These are phyloP conservation scores for Tachina fera DNA, from an alignment of 2,888 invertebrate genomes.

Conservation along the genomic window DNA sequence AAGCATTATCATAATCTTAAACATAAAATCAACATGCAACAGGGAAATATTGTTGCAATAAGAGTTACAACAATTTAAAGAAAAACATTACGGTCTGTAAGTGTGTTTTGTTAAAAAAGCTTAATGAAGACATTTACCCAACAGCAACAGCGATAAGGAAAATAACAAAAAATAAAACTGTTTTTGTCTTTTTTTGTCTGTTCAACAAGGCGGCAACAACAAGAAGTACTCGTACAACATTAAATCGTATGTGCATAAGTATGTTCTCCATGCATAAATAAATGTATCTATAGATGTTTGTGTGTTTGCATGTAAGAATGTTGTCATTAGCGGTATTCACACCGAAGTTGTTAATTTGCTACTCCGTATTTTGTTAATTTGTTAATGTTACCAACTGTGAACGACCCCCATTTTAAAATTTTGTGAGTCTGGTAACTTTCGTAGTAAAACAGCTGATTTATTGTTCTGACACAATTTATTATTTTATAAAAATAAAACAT, in stretches of 20 bases:
- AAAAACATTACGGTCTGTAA: conserved; percentile 19
- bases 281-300: not conserved
- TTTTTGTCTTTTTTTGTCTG: conserved; percentile 18
- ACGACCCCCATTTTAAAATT: too few relatives aligned
- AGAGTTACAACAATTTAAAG: not conserved
- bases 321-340: not conserved
- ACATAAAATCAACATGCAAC: conserved; percentile 67
- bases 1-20: conserved; percentile 55
- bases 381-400: too few relatives aligned
- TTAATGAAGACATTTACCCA: conserved; percentile 60
- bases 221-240: conserved; percentile 5
- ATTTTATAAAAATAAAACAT: too few relatives aligned
- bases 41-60: conserved; percentile 51
- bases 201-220: conserved; percentile 45
- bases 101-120: conserved; percentile 44
- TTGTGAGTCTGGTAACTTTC: too few relatives aligned
- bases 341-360: too few relatives aligned
- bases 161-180: conserved; percentile 15
- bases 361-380: too few relatives aligned
- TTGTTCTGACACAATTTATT: too few relatives aligned
- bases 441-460: too few relatives aligned
- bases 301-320: not conserved
- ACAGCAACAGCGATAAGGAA: conserved; percentile 9
- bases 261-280: too few relatives aligned
- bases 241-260: not conserved